These are phyloP conservation scores for Cyprinodon brontotheroides DNA, from an alignment of 2,113 vertebrate species.

Conservation along the genomic window DNA sequence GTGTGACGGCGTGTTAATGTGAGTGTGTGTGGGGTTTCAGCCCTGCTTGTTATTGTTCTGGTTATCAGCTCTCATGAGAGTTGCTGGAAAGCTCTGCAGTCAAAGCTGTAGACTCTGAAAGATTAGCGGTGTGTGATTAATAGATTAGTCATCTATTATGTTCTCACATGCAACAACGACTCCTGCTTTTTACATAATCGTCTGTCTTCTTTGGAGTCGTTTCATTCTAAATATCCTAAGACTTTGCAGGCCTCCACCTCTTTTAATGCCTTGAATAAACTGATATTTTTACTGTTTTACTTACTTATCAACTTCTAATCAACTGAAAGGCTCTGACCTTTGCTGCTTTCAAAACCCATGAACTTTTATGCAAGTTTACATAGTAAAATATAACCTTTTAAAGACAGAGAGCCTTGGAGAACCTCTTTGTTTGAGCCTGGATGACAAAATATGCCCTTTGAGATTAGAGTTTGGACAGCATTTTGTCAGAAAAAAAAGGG, in stretches of 20 bases:
- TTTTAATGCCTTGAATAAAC: conserved; percentile 8
- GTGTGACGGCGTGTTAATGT: neutral
- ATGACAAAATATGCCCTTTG: conserved; percentile 24
- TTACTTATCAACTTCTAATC: conserved; percentile 8
- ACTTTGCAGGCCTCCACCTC: neutral
- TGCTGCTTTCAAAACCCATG: conserved; percentile 5
- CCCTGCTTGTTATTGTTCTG: conserved; percentile 42
- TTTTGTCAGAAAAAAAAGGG: neutral
- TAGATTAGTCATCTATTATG: conserved; percentile 10
- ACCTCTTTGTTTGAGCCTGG: conserved; percentile 14
- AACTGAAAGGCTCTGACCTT: conserved; percentile 44
- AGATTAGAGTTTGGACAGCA: conserved; percentile 35
- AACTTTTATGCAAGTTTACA: conserved; percentile 1
- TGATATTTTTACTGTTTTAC: conserved; percentile 22
- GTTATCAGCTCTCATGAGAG: conserved; percentile 56
- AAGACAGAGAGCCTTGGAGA: conserved; percentile 31
- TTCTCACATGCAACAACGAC: neutral
- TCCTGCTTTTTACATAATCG: neutral
- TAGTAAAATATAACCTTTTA: conserved; percentile 53
- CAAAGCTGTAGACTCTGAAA: conserved; percentile 14
- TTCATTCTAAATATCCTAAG: neutral
- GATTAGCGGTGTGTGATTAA: conserved; percentile 21
- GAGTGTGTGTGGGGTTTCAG: neutral
- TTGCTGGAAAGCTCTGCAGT: conserved; percentile 26
- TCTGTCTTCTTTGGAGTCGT: neutral